A percentile compares a stretch with the other conserved stretches of the same genome.
Conservation (phyloP, 2,113 vertebrate genomes). For the Corydoras sp. region DNA sequence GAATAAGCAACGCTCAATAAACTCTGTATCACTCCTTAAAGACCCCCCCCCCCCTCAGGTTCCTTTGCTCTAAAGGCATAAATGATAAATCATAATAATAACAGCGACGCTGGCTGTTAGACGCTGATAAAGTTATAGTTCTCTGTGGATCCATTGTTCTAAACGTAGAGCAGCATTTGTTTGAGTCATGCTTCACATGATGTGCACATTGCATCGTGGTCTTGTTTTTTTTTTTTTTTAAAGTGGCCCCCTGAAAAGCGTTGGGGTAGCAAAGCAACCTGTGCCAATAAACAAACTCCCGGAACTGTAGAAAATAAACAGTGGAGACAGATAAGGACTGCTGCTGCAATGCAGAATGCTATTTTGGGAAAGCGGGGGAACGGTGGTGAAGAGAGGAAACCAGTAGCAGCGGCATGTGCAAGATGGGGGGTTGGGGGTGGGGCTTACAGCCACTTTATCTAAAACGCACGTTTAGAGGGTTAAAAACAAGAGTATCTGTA, state of each 20-base stretch:
- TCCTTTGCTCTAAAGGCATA: neutral
- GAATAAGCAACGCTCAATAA: too few species aligned
- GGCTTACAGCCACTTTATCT: too few species aligned
- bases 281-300: neutral
- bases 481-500: too few species aligned
- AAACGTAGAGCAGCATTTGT: conserved; percentile 19
- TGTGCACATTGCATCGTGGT: neutral
- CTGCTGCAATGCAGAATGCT: conserved; percentile 35
- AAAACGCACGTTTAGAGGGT: too few species aligned
- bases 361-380: conserved; percentile 32
- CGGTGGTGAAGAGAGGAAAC: conserved; percentile 8
- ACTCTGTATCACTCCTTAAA: too few species aligned
- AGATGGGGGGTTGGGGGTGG: too few species aligned
- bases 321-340: conserved; percentile 17
- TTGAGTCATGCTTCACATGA: neutral
- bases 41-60: neutral
- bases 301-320: conserved; percentile 13
- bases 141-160: conserved; percentile 12
- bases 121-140: conserved; percentile 10
- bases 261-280: neutral
- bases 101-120: conserved; percentile 11
- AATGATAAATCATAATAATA: neutral
- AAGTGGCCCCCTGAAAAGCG: conserved; percentile 13
- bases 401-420: too few species aligned
- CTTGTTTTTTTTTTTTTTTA: conserved; percentile 15